These are phyloP conservation scores for Drosophila baimaii DNA, from an alignment of 1,140 invertebrate species.

Conservation along the genomic window DNA sequence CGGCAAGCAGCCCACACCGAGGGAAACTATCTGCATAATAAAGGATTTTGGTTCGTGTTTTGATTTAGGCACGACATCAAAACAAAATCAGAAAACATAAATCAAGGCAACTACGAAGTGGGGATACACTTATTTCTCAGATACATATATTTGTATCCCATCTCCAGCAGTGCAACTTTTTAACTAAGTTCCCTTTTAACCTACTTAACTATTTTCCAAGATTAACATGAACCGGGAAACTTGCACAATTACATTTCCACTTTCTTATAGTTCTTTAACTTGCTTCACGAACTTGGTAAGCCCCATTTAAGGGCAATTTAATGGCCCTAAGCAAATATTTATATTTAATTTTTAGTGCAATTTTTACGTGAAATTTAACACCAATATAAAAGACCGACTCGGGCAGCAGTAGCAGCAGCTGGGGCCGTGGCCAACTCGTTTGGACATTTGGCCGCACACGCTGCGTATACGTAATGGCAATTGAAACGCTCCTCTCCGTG, in stretches of 20 bases:
- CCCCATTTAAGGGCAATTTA: constrained; percentile 43
- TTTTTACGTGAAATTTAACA: constrained; percentile 77
- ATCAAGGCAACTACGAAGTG: background rate
- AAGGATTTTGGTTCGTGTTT: constrained; percentile 57
- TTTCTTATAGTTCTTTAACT: background rate
- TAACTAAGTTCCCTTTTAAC: background rate
- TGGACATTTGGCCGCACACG: constrained; percentile 25
- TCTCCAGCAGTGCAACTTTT: background rate
- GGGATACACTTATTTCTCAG: constrained; percentile 5
- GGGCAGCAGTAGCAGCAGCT: constrained; percentile 12
- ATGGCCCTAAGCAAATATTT: constrained; percentile 65
- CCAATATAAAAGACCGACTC: constrained; percentile 36
- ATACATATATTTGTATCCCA: background rate
- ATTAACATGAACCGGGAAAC: constrained; percentile 12
- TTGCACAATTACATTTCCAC: constrained; percentile 1
- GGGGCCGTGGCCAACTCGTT: constrained; percentile 31
- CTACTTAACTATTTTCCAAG: background rate
- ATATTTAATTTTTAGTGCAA: constrained; percentile 68
- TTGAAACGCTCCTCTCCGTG: constrained; percentile 27
- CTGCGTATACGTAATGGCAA: constrained; percentile 68
- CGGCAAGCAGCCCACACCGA: constrained; percentile 12
- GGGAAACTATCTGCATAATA: constrained; percentile 45
- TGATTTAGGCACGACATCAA: constrained; percentile 48
- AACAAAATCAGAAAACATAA: constrained; percentile 32
- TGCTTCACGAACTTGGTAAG: background rate